Evolutionary conservation across 2,888 invertebrate species (phyloP).

Genomic region (Parnassius smintheus): DNA sequence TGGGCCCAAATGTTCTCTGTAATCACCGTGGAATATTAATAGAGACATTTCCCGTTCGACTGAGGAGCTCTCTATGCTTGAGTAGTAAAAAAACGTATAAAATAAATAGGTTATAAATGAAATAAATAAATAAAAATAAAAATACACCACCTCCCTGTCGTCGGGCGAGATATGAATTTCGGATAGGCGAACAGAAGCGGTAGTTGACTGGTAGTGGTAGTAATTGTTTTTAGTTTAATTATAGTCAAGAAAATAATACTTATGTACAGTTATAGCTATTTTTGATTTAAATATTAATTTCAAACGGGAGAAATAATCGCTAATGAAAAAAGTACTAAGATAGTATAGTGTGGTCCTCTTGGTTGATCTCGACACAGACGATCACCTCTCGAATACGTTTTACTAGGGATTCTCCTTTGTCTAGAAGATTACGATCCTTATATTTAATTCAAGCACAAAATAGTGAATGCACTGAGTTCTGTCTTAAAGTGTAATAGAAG

Average conservation of each 20-base stretch:
- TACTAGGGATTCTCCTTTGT: no score
- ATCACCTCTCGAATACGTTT: no score
- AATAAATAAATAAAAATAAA: slow-evolving; percentile 54
- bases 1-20: slow-evolving; percentile 1
- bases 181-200: slow-evolving; percentile 27
- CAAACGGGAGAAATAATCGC: no score
- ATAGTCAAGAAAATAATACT: not conserved
- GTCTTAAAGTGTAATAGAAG: no score
- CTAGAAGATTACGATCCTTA: no score
- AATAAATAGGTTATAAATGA: slow-evolving; percentile 68
- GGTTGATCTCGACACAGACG: no score
- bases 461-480: no score
- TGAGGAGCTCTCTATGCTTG: slow-evolving; percentile 4
- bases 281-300: no score
- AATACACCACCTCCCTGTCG: slow-evolving; percentile 50
- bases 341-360: no score
- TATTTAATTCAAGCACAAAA: no score
- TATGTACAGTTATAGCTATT: no score
- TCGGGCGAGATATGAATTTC: slow-evolving; percentile 42
- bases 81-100: slow-evolving; percentile 42
- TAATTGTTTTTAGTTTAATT: not conserved
- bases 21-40: slow-evolving; percentile 22
- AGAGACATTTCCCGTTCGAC: slow-evolving; percentile 16
- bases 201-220: slow-evolving; percentile 7
- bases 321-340: no score